phyloP scores from a whole-genome alignment of 2,113 vertebrate genomes.

The Eptesicus fuscus region DNA sequence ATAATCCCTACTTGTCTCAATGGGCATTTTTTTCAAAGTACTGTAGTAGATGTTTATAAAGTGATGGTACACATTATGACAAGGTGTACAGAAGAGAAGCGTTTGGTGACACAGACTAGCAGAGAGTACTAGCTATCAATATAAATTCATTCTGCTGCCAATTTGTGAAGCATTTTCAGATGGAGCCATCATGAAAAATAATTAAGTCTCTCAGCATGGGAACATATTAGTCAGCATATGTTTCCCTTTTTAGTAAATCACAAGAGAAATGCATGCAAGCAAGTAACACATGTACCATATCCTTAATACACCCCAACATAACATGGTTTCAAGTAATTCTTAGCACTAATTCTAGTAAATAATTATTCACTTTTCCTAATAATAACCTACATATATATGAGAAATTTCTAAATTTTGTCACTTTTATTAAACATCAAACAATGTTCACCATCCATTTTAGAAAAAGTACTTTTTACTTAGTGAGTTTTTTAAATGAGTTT shows the following conservation, averaged over 20 bases:
- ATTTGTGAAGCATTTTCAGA: constrained; percentile 25
- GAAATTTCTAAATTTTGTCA: background rate
- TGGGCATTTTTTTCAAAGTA: background rate
- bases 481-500: background rate
- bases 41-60: background rate
- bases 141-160: background rate
- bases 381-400: background rate
- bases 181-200: constrained; percentile 48
- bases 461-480: background rate
- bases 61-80: background rate
- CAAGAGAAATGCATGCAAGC: constrained; percentile 32
- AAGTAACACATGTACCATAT: background rate
- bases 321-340: background rate
- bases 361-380: background rate
- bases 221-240: constrained; percentile 54
- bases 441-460: background rate
- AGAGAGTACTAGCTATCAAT: background rate
- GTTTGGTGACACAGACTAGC: background rate
- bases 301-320: background rate
- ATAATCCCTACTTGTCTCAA: background rate
- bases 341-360: background rate
- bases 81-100: background rate
- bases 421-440: constrained; percentile 12
- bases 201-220: constrained; percentile 64
- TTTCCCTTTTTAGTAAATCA: constrained; percentile 52